Conservation (phyloP, 1,140 invertebrate species). For the Platyura marginata region DNA sequence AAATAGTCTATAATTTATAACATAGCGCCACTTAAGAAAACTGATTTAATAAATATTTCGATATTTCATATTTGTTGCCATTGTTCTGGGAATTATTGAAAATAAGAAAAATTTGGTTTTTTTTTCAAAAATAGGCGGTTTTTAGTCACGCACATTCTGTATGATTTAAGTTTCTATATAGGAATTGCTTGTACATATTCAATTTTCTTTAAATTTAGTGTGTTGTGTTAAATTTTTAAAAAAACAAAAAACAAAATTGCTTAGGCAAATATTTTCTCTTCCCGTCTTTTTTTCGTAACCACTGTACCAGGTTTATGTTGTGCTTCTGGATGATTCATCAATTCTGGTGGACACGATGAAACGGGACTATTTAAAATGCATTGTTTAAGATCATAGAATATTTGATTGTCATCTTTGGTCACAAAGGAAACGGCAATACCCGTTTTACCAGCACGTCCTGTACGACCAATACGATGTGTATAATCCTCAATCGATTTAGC, state of each 20-base stretch:
- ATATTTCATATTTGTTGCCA: too few relatives aligned
- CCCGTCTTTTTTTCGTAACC: constrained; percentile 80
- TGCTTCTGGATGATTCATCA: constrained; percentile 96
- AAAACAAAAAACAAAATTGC: not conserved
- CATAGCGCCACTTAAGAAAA: not conserved
- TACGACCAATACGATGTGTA: constrained; percentile 97
- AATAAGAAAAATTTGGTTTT: too few relatives aligned
- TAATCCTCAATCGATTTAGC: constrained; percentile 98
- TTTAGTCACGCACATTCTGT: too few relatives aligned
- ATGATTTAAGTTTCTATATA: too few relatives aligned
- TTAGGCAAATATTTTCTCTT: constrained; percentile 88
- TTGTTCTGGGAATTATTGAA: too few relatives aligned
- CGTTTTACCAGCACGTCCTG: constrained; percentile 93
- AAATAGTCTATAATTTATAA: not conserved
- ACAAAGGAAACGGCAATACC: constrained; percentile 92
- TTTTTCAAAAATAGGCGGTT: too few relatives aligned
- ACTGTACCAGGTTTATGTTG: constrained; percentile 95
- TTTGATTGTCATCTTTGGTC: constrained; percentile 86
- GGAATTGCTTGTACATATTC: too few relatives aligned
- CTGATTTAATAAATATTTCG: too few relatives aligned
- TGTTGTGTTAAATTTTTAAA: too few relatives aligned
- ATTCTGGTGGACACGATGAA: constrained; percentile 87
- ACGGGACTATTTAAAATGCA: constrained; percentile 76
- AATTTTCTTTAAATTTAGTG: too few relatives aligned
- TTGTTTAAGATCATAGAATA: constrained; percentile 97